phyloP scores from a whole-genome alignment of 2,888 invertebrate genomes.

The Dryococelus australis region DNA sequence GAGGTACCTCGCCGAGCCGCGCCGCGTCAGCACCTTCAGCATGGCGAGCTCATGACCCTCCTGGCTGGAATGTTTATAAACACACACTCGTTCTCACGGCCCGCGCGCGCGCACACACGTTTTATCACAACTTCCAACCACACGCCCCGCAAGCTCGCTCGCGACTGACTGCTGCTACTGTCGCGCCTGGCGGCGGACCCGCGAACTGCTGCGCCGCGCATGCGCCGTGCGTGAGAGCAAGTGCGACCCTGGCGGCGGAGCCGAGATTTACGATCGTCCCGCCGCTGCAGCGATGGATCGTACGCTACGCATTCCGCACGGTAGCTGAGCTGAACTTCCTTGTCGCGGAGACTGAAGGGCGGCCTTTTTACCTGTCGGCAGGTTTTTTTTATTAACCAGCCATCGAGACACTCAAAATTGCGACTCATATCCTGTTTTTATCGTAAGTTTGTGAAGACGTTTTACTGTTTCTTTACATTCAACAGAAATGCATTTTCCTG shows the following conservation, averaged over 20 bases:
- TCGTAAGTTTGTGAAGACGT: too few relatives aligned
- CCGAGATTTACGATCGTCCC: neutral
- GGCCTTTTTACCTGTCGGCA: too few relatives aligned
- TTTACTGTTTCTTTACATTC: too few relatives aligned
- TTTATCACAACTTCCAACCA: neutral
- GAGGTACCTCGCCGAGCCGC: slow-evolving; percentile 58
- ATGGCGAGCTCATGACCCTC: slow-evolving; percentile 48
- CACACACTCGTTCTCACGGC: neutral
- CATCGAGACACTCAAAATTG: too few relatives aligned
- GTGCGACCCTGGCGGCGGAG: neutral
- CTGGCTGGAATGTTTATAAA: neutral
- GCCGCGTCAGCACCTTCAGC: slow-evolving; percentile 57
- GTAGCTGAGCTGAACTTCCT: too few relatives aligned
- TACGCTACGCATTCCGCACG: too few relatives aligned
- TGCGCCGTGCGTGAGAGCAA: neutral
- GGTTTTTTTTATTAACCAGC: too few relatives aligned
- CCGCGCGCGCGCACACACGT: neutral
- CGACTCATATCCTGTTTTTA: too few relatives aligned
- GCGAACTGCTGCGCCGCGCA: neutral
- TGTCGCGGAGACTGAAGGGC: too few relatives aligned
- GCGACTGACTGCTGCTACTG: neutral
- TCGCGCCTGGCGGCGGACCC: neutral
- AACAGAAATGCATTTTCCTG: too few relatives aligned
- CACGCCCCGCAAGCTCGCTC: neutral
- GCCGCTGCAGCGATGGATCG: neutral